Evolutionary conservation across 2,888 invertebrate genomes (phyloP).

Genomic region (Hololepta plana): DNA sequence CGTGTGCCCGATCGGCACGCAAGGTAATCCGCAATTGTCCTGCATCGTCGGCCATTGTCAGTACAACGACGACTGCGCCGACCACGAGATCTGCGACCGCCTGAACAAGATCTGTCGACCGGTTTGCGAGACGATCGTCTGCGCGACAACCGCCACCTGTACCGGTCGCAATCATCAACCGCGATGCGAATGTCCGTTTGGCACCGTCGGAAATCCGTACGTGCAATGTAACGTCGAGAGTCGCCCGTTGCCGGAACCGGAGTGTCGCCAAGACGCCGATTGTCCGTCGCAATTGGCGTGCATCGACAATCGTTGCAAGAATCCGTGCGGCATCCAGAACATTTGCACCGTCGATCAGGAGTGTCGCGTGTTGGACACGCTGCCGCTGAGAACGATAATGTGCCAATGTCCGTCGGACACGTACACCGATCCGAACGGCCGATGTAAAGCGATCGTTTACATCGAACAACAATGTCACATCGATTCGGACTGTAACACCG

Average conservation of each 20-base stretch:
- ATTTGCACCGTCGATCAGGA: slow-evolving; percentile 62
- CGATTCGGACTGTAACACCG: slow-evolving; percentile 57
- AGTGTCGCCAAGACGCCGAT: slow-evolving; percentile 59
- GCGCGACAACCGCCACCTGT: slow-evolving; percentile 63
- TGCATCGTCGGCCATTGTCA: slow-evolving; percentile 73
- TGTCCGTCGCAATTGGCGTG: slow-evolving; percentile 61
- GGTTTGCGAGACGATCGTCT: slow-evolving; percentile 62
- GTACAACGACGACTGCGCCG: slow-evolving; percentile 77
- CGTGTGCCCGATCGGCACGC: slow-evolving; percentile 67
- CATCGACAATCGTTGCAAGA: slow-evolving; percentile 54
- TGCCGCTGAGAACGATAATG: slow-evolving; percentile 67
- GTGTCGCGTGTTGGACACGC: slow-evolving; percentile 59
- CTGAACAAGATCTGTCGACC: slow-evolving; percentile 67
- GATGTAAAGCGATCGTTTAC: slow-evolving; percentile 35
- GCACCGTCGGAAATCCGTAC: slow-evolving; percentile 64
- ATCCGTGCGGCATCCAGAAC: slow-evolving; percentile 54
- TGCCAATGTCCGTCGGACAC: slow-evolving; percentile 76
- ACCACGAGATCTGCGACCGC: slow-evolving; percentile 68
- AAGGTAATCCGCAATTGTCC: slow-evolving; percentile 63
- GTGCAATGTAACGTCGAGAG: slow-evolving; percentile 37
- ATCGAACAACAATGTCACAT: slow-evolving; percentile 42
- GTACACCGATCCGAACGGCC: slow-evolving; percentile 50
- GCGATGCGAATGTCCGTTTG: slow-evolving; percentile 56
- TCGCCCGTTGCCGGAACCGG: slow-evolving; percentile 26
- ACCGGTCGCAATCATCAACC: slow-evolving; percentile 57